Evolutionary conservation across 2,797 vertebrate species (phyloP), one percentile per base, ranked within the genome.

Genomic region (Enteromius mattozi): DNA sequence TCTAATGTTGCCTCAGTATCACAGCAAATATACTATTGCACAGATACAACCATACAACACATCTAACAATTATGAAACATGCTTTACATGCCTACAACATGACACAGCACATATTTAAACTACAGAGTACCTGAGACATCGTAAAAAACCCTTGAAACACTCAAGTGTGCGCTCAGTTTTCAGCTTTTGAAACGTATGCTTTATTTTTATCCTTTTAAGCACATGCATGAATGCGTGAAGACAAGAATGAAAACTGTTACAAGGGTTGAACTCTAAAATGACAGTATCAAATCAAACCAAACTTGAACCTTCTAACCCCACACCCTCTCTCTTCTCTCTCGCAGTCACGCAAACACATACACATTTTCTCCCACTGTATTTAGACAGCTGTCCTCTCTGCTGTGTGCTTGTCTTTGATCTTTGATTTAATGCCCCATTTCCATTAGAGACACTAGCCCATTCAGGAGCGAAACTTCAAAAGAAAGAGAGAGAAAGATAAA

Each of bases 381-480:
- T 89, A 87, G 85, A 89, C 88, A 89, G 88, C 88, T 89, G 88
- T 87, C 88, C 83, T 76, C 83, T 88, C 85, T 84, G 87, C 83
- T 86, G 81, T 85, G 83, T 69, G 85, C 88, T 81, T 66, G 81
- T 76, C 83, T 89, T 89, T 89, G 88, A 88, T 89, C 85, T 89
- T 80, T 89, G 87, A 89, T 87, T 88, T 89, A 89, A 89, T 89
- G 87, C 88, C 82, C 88, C 85, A 87, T 89, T 89, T 89, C 83
- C 88, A 89, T 89, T 89, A 89, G 88, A 89, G 87, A 88, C 88
- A 89, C 88, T 88, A 90, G 90, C 89, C 87, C 77, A 92, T 84
- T 89, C 85, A 91, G 87, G 85, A 85, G 83, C 47, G 42, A 86
- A 86, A 83, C 87, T 85, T 88, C 87, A 88, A 87, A 83, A 90